A percentile compares a stretch with the other conserved stretches of the same genome.
phyloP scores from a whole-genome alignment of 2,888 invertebrate genomes.

The Celastrina argiolus region DNA sequence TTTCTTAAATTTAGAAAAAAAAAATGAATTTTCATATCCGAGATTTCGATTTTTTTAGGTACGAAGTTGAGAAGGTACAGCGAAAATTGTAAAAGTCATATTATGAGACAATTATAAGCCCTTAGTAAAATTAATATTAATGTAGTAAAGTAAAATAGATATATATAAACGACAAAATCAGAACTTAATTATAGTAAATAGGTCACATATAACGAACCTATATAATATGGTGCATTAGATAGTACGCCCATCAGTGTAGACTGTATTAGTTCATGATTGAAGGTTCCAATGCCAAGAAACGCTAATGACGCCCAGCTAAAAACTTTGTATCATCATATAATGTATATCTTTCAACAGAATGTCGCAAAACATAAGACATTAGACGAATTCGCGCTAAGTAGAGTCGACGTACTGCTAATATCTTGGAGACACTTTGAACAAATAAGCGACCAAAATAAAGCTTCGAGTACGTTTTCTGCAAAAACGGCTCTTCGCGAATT shows the following conservation, averaged over 20 bases:
- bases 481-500: no score
- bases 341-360: background rate
- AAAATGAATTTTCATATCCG: no score
- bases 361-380: background rate
- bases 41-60: no score
- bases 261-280: background rate
- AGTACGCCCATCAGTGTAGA: background rate
- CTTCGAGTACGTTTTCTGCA: no score
- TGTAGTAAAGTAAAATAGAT: no score
- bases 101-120: no score
- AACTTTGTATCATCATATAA: background rate
- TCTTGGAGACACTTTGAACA: slow-evolving; percentile 29
- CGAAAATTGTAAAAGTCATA: no score
- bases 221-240: background rate
- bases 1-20: no score
- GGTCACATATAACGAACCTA: no score
- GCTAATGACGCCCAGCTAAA: background rate
- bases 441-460: background rate
- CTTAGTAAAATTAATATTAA: no score
- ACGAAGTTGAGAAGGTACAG: no score
- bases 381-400: slow-evolving; percentile 5
- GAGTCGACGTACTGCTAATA: slow-evolving; percentile 35
- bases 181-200: background rate
- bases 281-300: background rate
- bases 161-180: no score